These are phyloP conservation scores for Asobara japonica DNA, from an alignment of 1,140 invertebrate species.

Conservation along the genomic window DNA sequence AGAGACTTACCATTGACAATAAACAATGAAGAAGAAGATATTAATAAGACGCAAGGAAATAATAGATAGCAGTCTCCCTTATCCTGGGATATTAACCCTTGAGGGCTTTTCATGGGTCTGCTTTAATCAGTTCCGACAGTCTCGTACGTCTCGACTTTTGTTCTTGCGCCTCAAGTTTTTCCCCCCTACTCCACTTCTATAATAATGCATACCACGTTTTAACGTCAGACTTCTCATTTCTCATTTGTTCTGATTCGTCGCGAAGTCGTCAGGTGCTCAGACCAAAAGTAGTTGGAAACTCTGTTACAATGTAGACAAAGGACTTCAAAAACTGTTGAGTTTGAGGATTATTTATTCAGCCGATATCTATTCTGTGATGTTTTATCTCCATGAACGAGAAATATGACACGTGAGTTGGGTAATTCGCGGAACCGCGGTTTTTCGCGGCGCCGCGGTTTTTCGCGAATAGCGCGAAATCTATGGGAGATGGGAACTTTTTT, in stretches of 20 bases:
- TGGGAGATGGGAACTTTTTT: too few relatives aligned
- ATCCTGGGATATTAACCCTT: constrained; percentile 7
- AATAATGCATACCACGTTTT: constrained; percentile 10
- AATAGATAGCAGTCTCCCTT: not conserved
- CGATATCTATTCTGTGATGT: not conserved
- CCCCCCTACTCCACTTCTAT: not conserved
- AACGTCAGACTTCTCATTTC: constrained; percentile 13
- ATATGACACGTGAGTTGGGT: not conserved
- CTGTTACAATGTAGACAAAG: constrained; percentile 2
- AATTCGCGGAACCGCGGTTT: too few relatives aligned
- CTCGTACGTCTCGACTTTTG: constrained; percentile 6
- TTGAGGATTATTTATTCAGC: not conserved
- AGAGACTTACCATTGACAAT: not conserved
- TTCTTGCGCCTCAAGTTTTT: not conserved
- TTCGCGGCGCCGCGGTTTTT: too few relatives aligned
- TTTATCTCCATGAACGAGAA: not conserved
- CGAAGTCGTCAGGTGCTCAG: not conserved
- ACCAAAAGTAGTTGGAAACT: not conserved
- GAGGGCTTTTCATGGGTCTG: not conserved
- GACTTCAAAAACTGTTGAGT: not conserved
- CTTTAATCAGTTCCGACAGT: constrained; percentile 13
- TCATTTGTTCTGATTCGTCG: constrained; percentile 11
- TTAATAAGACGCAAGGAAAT: not conserved
- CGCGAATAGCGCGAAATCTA: too few relatives aligned
- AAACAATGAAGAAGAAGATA: not conserved